A percentile compares a stretch with the other conserved stretches of the same genome.
Conservation (phyloP, 2,113 vertebrate genomes). For the Potamarius usumacintae region DNA sequence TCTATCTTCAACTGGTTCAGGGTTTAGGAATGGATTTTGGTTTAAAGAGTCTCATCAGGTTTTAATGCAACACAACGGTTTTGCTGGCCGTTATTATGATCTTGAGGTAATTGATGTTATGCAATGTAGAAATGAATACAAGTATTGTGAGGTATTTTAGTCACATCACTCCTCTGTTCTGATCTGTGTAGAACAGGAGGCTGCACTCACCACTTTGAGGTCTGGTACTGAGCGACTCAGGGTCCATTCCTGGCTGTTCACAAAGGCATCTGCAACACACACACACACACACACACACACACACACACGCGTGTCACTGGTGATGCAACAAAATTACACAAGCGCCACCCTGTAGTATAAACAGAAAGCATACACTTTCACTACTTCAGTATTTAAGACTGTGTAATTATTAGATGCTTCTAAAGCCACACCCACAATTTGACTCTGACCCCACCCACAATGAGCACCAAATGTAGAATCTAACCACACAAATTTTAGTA, state of each 20-base stretch:
- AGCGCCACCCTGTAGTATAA: not conserved
- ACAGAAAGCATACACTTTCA: not conserved
- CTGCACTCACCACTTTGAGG: slow-evolving; percentile 95
- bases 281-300: slow-evolving; percentile 8
- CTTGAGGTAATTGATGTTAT: not conserved
- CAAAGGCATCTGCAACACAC: slow-evolving; percentile 90
- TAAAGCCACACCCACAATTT: not conserved
- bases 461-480: not conserved
- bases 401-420: not conserved
- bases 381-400: not conserved
- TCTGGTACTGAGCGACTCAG: slow-evolving; percentile 91
- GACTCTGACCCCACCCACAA: not conserved
- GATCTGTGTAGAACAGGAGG: not conserved
- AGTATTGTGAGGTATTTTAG: not conserved
- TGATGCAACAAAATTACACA: not conserved
- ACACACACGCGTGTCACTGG: no score
- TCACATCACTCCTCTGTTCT: no score
- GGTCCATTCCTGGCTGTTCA: slow-evolving; percentile 99
- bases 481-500: not conserved
- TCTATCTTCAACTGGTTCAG: not conserved
- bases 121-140: not conserved
- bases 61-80: not conserved
- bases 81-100: not conserved
- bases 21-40: not conserved
- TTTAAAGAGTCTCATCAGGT: not conserved